Base-by-base conservation (phyloP, 1,140 invertebrate genomes). In the Whitmania pigra region DNA sequence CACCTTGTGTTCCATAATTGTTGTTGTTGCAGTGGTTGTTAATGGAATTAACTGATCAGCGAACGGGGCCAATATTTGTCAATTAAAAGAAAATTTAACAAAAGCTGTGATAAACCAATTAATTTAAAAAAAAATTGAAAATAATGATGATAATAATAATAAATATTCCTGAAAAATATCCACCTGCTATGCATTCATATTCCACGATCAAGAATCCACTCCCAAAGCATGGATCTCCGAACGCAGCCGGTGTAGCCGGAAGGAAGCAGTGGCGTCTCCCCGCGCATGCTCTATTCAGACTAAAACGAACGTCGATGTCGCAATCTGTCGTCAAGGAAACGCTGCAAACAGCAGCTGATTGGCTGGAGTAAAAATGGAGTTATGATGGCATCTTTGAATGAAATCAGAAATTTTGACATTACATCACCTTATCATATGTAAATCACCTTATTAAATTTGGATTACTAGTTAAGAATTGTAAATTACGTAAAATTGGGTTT, bases 291-390 rank as follows among this genome's bases (percentile, higher is more conserved):
- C 73, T 27, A 63, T 74, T 74, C 63, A 74, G 31, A 53, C 55
- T 36, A 69, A 74, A 74, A 22, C 71, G 57, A 17, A 74, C 73
- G 63, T 74, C 73, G 66, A 74, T 43, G 70, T 74, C 73, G 36
- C 73, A 74, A 29, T 71, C 67, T 29, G 55, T 57, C 25, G 73
- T 25, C 43, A 71, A 72, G 0, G 60, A 69, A 27, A 70, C 54
- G 25, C 53, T 53, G 36, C 73, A 74, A 25, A 31, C 43, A 11
- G 13, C 22, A 40, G 73, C 73, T 15, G 71, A 69, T 13, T 27
- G n/a, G 53, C 72, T 74, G 68, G 60, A 18, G 57, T 40, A 27
- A 17, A 18, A 49, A 22, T 22, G 17, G 31, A 27, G 36, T 9
- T 40, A 53, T 60, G 72, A 17, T 53, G 27, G 18, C 53, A 36